These are phyloP conservation scores for Ceyx cyanopectus DNA, from an alignment of 2,113 vertebrate genomes.

Conservation along the genomic window DNA sequence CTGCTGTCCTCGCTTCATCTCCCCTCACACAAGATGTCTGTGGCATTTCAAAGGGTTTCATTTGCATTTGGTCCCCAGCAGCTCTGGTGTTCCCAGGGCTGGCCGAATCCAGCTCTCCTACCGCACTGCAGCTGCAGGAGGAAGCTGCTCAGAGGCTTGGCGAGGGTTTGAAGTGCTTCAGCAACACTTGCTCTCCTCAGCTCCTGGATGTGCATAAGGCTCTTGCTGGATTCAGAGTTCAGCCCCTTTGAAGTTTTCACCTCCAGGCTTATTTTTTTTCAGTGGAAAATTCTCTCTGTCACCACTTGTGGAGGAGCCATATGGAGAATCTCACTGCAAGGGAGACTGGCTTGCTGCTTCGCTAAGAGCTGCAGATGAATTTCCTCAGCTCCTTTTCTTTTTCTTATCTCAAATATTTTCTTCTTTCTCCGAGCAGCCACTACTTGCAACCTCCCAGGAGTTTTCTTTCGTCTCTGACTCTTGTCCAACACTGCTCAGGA, in stretches of 20 bases:
- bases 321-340: background rate
- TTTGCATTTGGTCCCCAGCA: accelerated
- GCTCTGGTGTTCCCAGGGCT: background rate
- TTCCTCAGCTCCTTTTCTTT: background rate
- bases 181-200: background rate
- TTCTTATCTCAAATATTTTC: background rate
- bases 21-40: accelerated
- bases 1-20: accelerated
- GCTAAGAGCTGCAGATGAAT: background rate
- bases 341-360: background rate
- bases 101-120: background rate
- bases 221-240: conserved; percentile 37
- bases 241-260: conserved; percentile 60
- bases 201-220: background rate
- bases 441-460: background rate
- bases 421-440: background rate
- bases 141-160: background rate
- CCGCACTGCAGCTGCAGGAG: background rate
- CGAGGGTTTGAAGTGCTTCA: background rate
- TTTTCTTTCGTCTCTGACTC: background rate
- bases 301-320: background rate
- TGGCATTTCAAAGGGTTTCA: background rate
- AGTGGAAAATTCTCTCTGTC: background rate
- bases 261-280: conserved; percentile 15
- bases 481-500: background rate